Percentiles rank a stretch among this genome's conserved stretches.
Conservation (phyloP, 2,113 vertebrate genomes). For the Empidonax traillii region DNA sequence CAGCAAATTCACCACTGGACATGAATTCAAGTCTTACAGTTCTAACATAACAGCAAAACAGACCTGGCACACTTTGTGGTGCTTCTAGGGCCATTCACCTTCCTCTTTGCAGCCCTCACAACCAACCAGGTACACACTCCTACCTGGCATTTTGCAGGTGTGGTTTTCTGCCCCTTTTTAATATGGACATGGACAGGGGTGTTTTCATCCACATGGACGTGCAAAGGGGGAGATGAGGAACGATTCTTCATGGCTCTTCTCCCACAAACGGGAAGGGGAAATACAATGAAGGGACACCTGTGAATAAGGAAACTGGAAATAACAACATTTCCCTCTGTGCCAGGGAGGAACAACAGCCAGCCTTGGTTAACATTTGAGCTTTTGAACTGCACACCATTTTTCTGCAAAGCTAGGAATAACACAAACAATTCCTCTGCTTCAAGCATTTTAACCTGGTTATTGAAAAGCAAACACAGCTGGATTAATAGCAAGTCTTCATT, state of each 20-base stretch:
- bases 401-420: not conserved
- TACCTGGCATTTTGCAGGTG: constrained; percentile 79
- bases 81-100: not conserved
- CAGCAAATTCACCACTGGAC: not conserved
- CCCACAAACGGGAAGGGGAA: constrained; percentile 66
- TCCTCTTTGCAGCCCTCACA: not conserved
- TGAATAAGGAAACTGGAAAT: constrained; percentile 74
- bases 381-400: not conserved
- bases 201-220: constrained; percentile 88
- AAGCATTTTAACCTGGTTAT: not conserved
- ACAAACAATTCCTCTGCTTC: not conserved
- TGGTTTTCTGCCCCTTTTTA: constrained; percentile 83
- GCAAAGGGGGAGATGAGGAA: constrained; percentile 88
- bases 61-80: not conserved
- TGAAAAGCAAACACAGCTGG: not conserved
- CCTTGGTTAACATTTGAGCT: not conserved
- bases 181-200: constrained; percentile 92
- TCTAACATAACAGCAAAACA: not conserved
- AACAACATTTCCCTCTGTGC: constrained; percentile 46
- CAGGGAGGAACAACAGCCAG: constrained; percentile 20
- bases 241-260: constrained; percentile 83
- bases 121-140: constrained; percentile 22
- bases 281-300: constrained; percentile 73
- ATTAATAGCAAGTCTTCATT: not conserved
- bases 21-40: not conserved